Conservation (phyloP, 2,888 invertebrate species). For the Sturmia bella region DNA sequence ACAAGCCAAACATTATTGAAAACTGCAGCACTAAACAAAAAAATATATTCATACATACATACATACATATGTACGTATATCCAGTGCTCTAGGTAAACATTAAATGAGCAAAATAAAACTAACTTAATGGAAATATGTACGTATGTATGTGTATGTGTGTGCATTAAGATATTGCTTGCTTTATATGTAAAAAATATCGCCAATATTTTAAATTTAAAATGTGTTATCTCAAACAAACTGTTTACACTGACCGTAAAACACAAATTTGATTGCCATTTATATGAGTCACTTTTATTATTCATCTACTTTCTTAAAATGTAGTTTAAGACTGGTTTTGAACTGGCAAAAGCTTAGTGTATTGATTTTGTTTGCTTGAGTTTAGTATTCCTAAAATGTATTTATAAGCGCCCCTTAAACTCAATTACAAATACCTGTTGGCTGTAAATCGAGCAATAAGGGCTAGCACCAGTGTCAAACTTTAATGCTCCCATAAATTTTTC, state of each 20-base stretch:
- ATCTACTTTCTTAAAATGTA: conserved; percentile 6
- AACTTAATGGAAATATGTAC: background rate
- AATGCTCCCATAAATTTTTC: too few species aligned
- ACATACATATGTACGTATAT: too few species aligned
- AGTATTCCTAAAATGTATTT: too few species aligned
- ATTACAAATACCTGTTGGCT: too few species aligned
- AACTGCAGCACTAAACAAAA: conserved; percentile 42
- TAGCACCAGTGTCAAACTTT: too few species aligned
- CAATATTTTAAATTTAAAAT: conserved; percentile 51
- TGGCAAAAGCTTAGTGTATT: too few species aligned
- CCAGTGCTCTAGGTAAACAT: conserved; percentile 57
- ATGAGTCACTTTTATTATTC: conserved; percentile 18
- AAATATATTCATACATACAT: too few species aligned
- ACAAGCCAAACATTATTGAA: conserved; percentile 60
- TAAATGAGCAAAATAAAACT: conserved; percentile 25
- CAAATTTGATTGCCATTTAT: background rate
- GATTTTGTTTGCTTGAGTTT: too few species aligned
- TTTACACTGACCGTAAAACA: conserved; percentile 49
- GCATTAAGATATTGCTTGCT: too few species aligned
- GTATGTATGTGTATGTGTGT: conserved; percentile 8
- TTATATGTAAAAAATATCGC: conserved; percentile 29
- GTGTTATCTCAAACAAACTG: conserved; percentile 33
- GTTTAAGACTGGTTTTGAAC: background rate
- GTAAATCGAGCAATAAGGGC: too few species aligned
- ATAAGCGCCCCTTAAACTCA: too few species aligned